Evolutionary conservation across 2,113 vertebrate genomes (phyloP).

Genomic region (Bos javanicus): DNA sequence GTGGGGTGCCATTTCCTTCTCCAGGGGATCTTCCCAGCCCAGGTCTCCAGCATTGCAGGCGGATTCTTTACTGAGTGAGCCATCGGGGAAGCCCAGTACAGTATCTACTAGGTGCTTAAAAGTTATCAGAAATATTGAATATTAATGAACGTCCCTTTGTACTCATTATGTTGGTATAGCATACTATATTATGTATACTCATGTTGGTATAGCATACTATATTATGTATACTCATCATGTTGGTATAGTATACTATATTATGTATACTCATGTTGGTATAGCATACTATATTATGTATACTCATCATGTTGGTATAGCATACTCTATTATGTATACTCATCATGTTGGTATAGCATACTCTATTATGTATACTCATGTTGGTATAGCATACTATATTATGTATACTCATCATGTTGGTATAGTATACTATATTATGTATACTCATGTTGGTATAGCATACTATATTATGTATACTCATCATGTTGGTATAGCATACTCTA

Average conservation of each 20-base stretch:
- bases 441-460: background rate
- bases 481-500: background rate
- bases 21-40: background rate
- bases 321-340: background rate
- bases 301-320: background rate
- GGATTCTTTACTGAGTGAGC: background rate
- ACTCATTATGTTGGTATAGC: background rate
- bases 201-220: background rate
- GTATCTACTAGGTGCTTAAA: background rate
- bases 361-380: background rate
- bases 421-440: too few species aligned
- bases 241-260: background rate
- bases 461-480: too few species aligned
- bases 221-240: too few species aligned
- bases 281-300: too few species aligned
- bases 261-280: background rate
- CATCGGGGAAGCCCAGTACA: background rate
- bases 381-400: too few species aligned
- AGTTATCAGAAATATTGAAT: background rate
- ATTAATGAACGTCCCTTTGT: background rate
- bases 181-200: background rate
- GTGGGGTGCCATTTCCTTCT: background rate
- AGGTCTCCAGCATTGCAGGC: accelerated
- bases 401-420: background rate
- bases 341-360: background rate